phyloP scores from a whole-genome alignment of 2,113 vertebrate species.

The Trematomus loennbergii region DNA sequence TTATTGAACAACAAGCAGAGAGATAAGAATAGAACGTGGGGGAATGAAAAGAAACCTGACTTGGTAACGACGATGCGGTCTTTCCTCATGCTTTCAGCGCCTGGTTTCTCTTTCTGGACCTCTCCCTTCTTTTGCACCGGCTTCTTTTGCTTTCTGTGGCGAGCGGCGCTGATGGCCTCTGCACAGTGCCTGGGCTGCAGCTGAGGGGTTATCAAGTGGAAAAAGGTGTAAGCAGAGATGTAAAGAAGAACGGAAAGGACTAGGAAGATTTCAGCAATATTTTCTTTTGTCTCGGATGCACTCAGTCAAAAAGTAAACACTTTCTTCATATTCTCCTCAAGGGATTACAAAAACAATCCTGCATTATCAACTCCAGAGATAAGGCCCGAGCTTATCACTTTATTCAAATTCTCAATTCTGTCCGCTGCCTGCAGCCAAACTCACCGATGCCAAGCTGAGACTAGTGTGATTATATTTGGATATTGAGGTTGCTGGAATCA shows the following conservation, averaged over 20 bases:
- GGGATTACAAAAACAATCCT: constrained; percentile 29
- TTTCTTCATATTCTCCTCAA: constrained; percentile 37
- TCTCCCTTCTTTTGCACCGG: constrained; percentile 86
- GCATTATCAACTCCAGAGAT: constrained; percentile 40
- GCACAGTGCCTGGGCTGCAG: constrained; percentile 92
- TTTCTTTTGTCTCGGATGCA: constrained; percentile 3
- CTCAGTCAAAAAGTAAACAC: constrained; percentile 24
- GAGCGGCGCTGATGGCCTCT: constrained; percentile 90
- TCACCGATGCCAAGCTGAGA: constrained; percentile 18
- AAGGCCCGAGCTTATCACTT: constrained; percentile 26
- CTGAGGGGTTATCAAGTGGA: constrained; percentile 73
- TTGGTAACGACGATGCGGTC: constrained; percentile 90
- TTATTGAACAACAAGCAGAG: background rate
- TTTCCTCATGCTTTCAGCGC: constrained; percentile 91
- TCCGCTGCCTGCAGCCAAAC: constrained; percentile 22
- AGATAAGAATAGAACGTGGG: background rate
- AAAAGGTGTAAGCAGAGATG: constrained; percentile 7
- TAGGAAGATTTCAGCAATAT: background rate
- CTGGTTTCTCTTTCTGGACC: constrained; percentile 89
- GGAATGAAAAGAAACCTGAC: constrained; percentile 78
- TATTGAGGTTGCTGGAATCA: constrained; percentile 30
- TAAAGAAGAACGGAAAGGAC: background rate
- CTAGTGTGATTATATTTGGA: constrained; percentile 47
- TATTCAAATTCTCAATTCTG: constrained; percentile 33
- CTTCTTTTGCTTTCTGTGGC: constrained; percentile 88